Evolutionary conservation across 1,140 invertebrate species (phyloP), one percentile per base, ranked within the genome.

Genomic region (Drosophila nikananu): DNA sequence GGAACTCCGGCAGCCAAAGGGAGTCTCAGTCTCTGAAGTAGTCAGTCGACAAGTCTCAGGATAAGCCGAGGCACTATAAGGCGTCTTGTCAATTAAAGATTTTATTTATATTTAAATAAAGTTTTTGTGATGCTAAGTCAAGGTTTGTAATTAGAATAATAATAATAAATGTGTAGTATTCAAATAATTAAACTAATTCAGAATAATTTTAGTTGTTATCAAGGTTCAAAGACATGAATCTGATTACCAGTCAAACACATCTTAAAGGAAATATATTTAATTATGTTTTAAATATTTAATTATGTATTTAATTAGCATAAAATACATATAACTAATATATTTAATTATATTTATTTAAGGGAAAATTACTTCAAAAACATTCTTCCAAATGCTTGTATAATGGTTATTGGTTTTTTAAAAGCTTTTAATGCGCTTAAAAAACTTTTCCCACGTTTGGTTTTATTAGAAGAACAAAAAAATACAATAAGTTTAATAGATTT

Each of bases 11-110:
- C 25, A 15, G 9, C 48, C 9, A 13, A 4, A 30, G 52, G 61
- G 32, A 66, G 44, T 27, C 32, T 23, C 19, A 66, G 44, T 27
- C 32, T 23, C 19, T n/a, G 49, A 76, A 66, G 48, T 61, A 59
- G 27, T 44, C 32, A 44, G 44, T 39, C 57, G 63, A 68, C 74
- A 77, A 77, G 48, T 70, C 27, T 44, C 70, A 80, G 65, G 77
- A 89, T 83, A 89, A 80, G 76, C 81, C 71, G 19, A 52, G 63
- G 63, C 32, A 63, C 35, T 39, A 61, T 23, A 23, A 44, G 30
- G 27, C 46, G 48, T 17, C 32, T 23, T 55, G 3, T 15, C 13
- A 25, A 46, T 23, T 15, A 1, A 1, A 8, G 13, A 15, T 21
- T 46, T 5, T 13, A 13, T 15, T 23, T 15, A 8, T 23, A 1